A percentile compares a stretch with the other conserved stretches of the same genome.
Evolutionary conservation across 2,888 invertebrate genomes (phyloP).

Genomic region (Agapetus fuscipes): DNA sequence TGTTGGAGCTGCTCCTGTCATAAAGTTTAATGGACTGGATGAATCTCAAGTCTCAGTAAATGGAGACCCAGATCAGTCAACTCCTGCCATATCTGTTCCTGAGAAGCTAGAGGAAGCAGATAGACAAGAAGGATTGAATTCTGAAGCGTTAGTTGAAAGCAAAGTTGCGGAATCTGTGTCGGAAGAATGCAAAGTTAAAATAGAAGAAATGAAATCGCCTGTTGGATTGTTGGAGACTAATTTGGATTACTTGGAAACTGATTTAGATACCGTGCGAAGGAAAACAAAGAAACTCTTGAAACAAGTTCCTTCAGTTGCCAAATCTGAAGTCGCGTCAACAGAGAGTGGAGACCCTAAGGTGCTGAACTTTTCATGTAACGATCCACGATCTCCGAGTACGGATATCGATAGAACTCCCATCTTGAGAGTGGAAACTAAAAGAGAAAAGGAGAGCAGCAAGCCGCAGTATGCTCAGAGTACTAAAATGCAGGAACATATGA

Average conservation of each 20-base stretch:
- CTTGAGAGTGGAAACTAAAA: slow-evolving; percentile 31
- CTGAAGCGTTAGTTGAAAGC: too few relatives aligned
- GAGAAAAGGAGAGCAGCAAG: slow-evolving; percentile 14
- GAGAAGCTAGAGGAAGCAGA: background rate
- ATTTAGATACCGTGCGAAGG: slow-evolving; percentile 28
- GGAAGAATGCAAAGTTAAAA: background rate
- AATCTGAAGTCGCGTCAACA: too few relatives aligned
- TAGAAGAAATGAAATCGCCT: slow-evolving; percentile 28
- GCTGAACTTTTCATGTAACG: too few relatives aligned
- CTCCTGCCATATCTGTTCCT: slow-evolving; percentile 3
- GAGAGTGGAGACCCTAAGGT: too few relatives aligned
- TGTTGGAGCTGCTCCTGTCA: too few relatives aligned
- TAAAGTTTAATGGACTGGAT: too few relatives aligned
- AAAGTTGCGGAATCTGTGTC: background rate
- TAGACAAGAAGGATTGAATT: background rate
- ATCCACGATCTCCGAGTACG: slow-evolving; percentile 41
- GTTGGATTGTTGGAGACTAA: slow-evolving; percentile 48
- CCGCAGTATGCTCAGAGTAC: slow-evolving; percentile 10
- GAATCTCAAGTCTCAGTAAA: slow-evolving; percentile 7
- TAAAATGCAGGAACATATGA: slow-evolving; percentile 29
- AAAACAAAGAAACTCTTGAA: slow-evolving; percentile 27
- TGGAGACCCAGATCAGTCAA: background rate
- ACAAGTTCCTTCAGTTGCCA: too few relatives aligned
- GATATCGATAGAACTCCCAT: slow-evolving; percentile 44
- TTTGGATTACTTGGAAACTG: slow-evolving; percentile 48